phyloP scores from a whole-genome alignment of 2,888 invertebrate genomes.

The Octonoba sinensis region DNA sequence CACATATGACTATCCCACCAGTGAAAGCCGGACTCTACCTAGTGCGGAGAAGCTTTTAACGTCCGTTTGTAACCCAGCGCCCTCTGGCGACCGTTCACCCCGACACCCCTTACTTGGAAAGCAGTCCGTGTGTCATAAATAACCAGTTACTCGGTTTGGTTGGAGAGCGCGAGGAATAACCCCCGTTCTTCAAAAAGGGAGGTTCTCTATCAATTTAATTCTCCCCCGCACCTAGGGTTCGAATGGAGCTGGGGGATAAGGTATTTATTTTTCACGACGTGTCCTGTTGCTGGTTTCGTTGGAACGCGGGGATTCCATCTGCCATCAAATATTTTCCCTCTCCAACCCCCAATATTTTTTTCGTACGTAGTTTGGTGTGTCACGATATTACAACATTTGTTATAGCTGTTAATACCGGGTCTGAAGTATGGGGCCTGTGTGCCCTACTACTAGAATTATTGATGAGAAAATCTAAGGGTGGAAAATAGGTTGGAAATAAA shows the following conservation, averaged over 20 bases:
- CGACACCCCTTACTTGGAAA: constrained; percentile 27
- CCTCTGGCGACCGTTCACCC: constrained; percentile 33
- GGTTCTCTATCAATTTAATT: constrained; percentile 48
- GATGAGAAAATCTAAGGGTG: too few species aligned
- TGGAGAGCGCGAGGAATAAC: constrained; percentile 21
- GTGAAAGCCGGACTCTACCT: constrained; percentile 56
- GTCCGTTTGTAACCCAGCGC: constrained; percentile 32
- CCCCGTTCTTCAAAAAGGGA: constrained; percentile 17
- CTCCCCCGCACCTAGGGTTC: constrained; percentile 11
- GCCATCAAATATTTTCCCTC: constrained; percentile 35
- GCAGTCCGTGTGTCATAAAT: constrained; percentile 45
- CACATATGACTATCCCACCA: constrained; percentile 29
- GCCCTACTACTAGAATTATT: too few species aligned
- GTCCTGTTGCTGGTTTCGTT: constrained; percentile 3
- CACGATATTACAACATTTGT: too few species aligned
- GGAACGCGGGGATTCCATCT: constrained; percentile 39
- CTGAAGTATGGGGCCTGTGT: too few species aligned
- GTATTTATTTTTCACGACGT: constrained; percentile 58
- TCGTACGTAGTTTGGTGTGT: background rate
- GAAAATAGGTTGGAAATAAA: too few species aligned
- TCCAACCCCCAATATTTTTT: constrained; percentile 12
- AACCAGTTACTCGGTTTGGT: constrained; percentile 46
- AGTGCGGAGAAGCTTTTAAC: constrained; percentile 47
- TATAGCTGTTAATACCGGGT: too few species aligned
- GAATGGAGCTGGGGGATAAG: constrained; percentile 21